Percentiles rank a stretch among this genome's conserved stretches.
These are phyloP conservation scores for Phataginus tricuspis DNA, from an alignment of 2,797 vertebrate genomes.

Conservation along the genomic window DNA sequence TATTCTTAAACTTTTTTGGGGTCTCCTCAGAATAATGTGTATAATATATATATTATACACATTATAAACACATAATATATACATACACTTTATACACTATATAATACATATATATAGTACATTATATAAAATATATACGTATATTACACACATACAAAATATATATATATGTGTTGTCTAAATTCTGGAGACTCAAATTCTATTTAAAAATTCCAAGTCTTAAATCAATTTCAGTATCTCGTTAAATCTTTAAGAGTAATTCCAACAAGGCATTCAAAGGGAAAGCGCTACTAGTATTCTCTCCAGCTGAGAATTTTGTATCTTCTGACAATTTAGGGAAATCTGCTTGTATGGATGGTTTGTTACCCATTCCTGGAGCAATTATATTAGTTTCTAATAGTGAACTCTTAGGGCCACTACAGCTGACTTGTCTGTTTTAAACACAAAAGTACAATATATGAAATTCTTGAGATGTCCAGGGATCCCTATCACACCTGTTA, in stretches of 20 bases:
- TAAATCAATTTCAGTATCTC: not conserved
- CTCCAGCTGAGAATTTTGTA: not conserved
- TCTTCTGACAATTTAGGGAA: not conserved
- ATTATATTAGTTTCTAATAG: slow-evolving; percentile 22
- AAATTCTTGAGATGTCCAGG: not conserved
- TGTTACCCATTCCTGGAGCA: not conserved
- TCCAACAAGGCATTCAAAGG: not conserved
- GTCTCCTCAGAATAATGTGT: not conserved
- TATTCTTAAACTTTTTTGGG: not conserved
- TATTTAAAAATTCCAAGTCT: not conserved
- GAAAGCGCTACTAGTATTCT: not conserved
- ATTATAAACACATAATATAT: not conserved
- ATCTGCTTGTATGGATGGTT: not conserved
- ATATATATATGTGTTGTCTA: not conserved
- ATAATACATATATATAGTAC: not conserved
- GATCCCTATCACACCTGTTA: not conserved
- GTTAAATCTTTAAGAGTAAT: not conserved
- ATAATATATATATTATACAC: not conserved
- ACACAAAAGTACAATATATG: not conserved
- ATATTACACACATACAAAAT: not conserved
- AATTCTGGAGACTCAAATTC: not conserved
- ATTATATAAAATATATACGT: not conserved
- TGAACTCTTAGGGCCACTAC: not conserved
- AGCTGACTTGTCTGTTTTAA: slow-evolving; percentile 6
- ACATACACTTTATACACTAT: not conserved